Evolutionary conservation across 2,113 vertebrate species (phyloP).

Genomic region (Hoplias malabaricus): DNA sequence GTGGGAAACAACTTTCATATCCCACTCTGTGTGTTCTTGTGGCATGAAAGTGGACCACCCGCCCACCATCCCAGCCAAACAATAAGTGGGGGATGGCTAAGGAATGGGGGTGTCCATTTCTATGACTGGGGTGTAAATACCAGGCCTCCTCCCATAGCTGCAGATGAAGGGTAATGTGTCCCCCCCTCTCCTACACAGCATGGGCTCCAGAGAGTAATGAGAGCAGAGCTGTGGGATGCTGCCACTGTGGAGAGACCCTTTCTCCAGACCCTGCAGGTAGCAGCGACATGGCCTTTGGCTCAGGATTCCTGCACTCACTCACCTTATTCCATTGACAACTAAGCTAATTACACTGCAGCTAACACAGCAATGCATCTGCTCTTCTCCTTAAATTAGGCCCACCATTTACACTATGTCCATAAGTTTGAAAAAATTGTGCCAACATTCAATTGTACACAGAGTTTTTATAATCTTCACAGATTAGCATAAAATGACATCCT

Average conservation of each 20-base stretch:
- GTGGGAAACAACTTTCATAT: constrained; percentile 66
- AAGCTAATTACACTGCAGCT: constrained; percentile 80
- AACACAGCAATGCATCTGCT: constrained; percentile 51
- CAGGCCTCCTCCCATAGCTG: constrained; percentile 81
- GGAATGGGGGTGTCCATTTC: constrained; percentile 81
- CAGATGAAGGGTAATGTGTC: constrained; percentile 81
- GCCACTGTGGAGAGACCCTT: constrained; percentile 77
- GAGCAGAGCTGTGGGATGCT: constrained; percentile 83
- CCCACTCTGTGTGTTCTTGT: constrained; percentile 55
- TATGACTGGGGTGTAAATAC: constrained; percentile 89
- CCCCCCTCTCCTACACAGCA: constrained; percentile 74
- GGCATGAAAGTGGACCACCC: constrained; percentile 54
- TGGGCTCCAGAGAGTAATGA: constrained; percentile 92
- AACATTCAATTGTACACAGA: too few relatives aligned
- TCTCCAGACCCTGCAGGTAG: constrained; percentile 83
- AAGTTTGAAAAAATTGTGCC: too few relatives aligned
- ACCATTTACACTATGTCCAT: too few relatives aligned
- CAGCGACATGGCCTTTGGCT: constrained; percentile 70
- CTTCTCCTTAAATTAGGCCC: constrained; percentile 63
- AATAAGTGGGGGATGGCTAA: constrained; percentile 70
- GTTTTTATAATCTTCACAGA: too few relatives aligned
- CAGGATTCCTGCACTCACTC: constrained; percentile 87
- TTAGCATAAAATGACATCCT: too few relatives aligned
- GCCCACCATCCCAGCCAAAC: constrained; percentile 56
- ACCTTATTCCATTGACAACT: constrained; percentile 95